Evolutionary conservation across 2,888 invertebrate genomes (phyloP), one percentile per base, ranked within the genome.

Genomic region (Drosophila aldrichi): DNA sequence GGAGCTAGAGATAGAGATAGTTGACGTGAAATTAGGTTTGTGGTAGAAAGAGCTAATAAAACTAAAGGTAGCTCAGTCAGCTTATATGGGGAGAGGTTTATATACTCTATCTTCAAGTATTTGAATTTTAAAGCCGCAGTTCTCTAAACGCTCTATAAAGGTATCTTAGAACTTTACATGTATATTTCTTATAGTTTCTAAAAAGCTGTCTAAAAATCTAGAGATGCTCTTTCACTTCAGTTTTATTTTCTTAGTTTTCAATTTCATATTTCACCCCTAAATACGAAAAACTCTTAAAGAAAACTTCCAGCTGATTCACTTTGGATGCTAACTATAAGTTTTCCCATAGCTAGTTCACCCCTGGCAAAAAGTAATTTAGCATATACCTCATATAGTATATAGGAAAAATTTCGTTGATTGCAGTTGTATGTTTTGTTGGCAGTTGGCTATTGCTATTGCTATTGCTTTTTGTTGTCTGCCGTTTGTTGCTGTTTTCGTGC

Each of bases 391-490:
- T 18, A 12, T 40, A 7, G 18, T 14, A 38, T 38, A 12, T 54
- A 2, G 51, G 1, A 9, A 22, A 54, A 25, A 54, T 38, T 25
- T 38, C n/a, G 54, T 36, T 54, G 40, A 54, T 54, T 54, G 54
- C 54, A 54, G 54, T 7, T 25, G 40, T 32, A n/a, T 49, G 22
- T 36, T 22, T 52, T 61, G 56, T 61, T 67, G 67, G 40, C 66
- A 66, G 63, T 34, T 34, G 36, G 25, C 12, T 29, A 2, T 29
- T 32, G 32, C 32, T 10, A 10, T 67, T 81, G 61, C 60, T 69
- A 49, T 56, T 9, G 20, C 25, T 69, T 74, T 82, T 85, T 74
- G 75, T 72, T 65, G 81, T 77, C 82, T 80, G 74, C 57, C 43
- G 2, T 12, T 29, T 54, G 38, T 32, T 51, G 51, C 40, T 61